Base-by-base conservation (phyloP, 2,113 vertebrate species). In the Pholis gunnellus region DNA sequence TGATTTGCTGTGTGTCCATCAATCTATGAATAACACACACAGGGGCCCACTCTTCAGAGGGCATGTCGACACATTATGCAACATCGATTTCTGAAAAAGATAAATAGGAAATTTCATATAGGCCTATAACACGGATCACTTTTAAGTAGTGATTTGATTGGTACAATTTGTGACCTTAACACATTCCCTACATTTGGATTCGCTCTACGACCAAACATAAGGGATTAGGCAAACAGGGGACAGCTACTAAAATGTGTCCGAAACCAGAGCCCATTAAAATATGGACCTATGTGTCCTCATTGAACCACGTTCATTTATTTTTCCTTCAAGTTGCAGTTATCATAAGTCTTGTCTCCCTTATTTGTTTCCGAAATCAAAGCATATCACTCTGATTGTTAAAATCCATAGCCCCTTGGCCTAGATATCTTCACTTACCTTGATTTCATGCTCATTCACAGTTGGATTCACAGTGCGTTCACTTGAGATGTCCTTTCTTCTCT, bases 401-500 rank as follows among this genome's bases (percentile, higher is more conserved):
- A 60, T 36, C 4, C 56, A 48, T 11, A 70, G 34, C 68, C 61
- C 70, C 42, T 71, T 61, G 65, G 36, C 71, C 73, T 20, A 59
- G 72, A 66, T 83, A 42, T 73, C 61, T 40, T 75, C 82, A 66
- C 75, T 79, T 71, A 50, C 76, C 27, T 57, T 83, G 78, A 82
- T 72, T 70, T 56, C 56, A 27, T 70, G 61, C 69, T 59, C 73
- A 34, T 46, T 84, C 4, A 52, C 64, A 64, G 42, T 38, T 74
- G 59, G 17, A 71, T 74, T 64, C 73, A 38, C 20, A 44, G 36
- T 27, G 36, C 40, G 56, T 54, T 75, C 75, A 74, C 52, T 75
- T 70, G 48, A 68, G 36, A 72, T 57, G 60, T 83, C 61, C 48
- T 89, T 85, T 90, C 57, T 83, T 81, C 70, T 78, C 52, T 17